Evolutionary conservation across 1,140 invertebrate genomes (phyloP).

Genomic region (Scaptomyza hsui): DNA sequence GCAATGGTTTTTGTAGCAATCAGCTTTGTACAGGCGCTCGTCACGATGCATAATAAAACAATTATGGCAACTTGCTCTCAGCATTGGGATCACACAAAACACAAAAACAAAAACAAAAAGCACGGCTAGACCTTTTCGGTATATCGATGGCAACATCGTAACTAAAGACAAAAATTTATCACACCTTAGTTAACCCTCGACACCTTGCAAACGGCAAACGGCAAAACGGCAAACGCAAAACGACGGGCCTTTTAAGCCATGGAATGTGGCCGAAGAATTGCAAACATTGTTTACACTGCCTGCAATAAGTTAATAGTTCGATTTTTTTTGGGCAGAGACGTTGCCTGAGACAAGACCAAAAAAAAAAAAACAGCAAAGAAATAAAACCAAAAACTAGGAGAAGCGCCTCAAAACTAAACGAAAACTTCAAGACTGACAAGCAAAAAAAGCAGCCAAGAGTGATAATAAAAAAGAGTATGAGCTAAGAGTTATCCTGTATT

Average conservation of each 20-base stretch:
- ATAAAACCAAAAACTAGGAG: conserved; percentile 50
- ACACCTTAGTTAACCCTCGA: conserved; percentile 81
- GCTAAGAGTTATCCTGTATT: neutral
- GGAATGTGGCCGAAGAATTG: conserved; percentile 68
- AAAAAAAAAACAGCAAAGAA: conserved; percentile 14
- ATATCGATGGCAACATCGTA: conserved; percentile 62
- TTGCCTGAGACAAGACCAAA: conserved; percentile 30
- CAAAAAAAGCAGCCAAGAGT: conserved; percentile 3
- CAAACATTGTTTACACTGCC: conserved; percentile 69
- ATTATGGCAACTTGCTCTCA: conserved; percentile 61
- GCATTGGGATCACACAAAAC: conserved; percentile 41
- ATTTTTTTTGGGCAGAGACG: conserved; percentile 54
- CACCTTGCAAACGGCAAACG: conserved; percentile 60
- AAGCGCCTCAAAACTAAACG: conserved; percentile 63
- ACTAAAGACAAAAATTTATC: conserved; percentile 73
- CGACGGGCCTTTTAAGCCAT: conserved; percentile 45
- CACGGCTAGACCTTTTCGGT: conserved; percentile 51
- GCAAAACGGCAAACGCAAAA: conserved; percentile 12
- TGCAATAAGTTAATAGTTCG: conserved; percentile 83
- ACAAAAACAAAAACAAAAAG: conserved; percentile 9
- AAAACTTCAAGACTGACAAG: conserved; percentile 40
- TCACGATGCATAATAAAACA: conserved; percentile 77
- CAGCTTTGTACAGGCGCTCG: conserved; percentile 56
- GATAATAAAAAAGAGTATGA: neutral
- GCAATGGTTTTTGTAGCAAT: conserved; percentile 42